Evolutionary conservation across 2,888 invertebrate genomes (phyloP).

Genomic region (Autographa gamma): DNA sequence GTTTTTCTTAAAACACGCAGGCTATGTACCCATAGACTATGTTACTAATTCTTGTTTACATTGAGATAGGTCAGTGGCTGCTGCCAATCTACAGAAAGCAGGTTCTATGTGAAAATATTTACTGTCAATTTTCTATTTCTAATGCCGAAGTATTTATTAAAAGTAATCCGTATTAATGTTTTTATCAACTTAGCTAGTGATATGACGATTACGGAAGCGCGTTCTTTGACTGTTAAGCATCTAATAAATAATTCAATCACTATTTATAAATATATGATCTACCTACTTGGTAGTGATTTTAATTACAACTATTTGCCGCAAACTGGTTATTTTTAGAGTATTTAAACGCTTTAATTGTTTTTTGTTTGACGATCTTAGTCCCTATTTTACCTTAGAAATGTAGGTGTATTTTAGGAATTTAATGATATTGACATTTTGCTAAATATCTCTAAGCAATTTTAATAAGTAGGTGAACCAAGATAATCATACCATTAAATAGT

Average conservation of each 20-base stretch:
- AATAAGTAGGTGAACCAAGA: neutral
- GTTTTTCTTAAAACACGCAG: slow-evolving; percentile 63
- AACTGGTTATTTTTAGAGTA: neutral
- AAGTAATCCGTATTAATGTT: neutral
- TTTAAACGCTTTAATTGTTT: too few relatives aligned
- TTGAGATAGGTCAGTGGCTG: slow-evolving; percentile 24
- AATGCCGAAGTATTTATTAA: neutral
- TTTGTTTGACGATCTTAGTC: too few relatives aligned
- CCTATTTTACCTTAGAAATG: neutral
- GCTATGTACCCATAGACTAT: neutral
- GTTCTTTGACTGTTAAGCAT: slow-evolving; percentile 1
- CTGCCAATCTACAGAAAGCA: neutral
- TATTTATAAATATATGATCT: neutral
- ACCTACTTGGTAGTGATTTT: neutral
- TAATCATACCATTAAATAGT: neutral
- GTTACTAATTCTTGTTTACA: slow-evolving; percentile 12
- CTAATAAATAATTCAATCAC: neutral
- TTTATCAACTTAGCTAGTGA: neutral
- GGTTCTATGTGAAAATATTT: neutral
- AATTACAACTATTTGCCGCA: neutral
- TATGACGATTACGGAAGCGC: neutral
- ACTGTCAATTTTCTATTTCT: neutral
- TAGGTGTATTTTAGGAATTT: neutral
- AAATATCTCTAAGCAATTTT: neutral
- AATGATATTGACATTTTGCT: neutral